A percentile compares a stretch with the other conserved stretches of the same genome.
phyloP scores from a whole-genome alignment of 2,888 invertebrate species.

The Vannuccia rotundouncinata region DNA sequence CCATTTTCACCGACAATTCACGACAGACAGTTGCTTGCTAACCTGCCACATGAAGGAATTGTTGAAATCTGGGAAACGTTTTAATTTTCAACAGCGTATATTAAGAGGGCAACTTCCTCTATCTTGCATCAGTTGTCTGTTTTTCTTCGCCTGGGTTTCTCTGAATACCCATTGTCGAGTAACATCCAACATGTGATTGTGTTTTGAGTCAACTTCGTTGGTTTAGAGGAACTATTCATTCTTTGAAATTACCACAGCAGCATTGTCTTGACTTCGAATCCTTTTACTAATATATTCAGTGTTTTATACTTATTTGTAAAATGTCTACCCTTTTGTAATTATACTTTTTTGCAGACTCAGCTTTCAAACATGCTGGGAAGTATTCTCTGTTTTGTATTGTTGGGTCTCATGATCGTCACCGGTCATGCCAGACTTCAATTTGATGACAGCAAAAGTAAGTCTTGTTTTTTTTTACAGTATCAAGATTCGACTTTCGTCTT shows the following conservation, averaged over 20 bases:
- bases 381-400: not conserved
- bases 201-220: no score
- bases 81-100: not conserved
- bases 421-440: not conserved
- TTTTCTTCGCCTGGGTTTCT: not conserved
- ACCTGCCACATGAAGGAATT: not conserved
- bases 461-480: no score
- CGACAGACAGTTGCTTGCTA: not conserved
- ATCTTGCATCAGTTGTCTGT: not conserved
- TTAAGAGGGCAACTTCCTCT: not conserved
- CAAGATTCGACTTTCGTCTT: no score
- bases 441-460: not conserved
- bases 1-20: not conserved
- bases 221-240: no score
- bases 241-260: no score
- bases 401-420: not conserved
- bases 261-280: not conserved
- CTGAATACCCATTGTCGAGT: no score
- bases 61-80: not conserved
- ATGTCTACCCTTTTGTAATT: not conserved
- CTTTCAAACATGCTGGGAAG: not conserved
- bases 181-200: no score
- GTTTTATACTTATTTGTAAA: not conserved
- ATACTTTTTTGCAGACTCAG: not conserved
- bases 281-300: not conserved